Evolutionary conservation across 2,797 vertebrate genomes (phyloP), one percentile per base, ranked within the genome.

Genomic region (Dermochelys coriacea): DNA sequence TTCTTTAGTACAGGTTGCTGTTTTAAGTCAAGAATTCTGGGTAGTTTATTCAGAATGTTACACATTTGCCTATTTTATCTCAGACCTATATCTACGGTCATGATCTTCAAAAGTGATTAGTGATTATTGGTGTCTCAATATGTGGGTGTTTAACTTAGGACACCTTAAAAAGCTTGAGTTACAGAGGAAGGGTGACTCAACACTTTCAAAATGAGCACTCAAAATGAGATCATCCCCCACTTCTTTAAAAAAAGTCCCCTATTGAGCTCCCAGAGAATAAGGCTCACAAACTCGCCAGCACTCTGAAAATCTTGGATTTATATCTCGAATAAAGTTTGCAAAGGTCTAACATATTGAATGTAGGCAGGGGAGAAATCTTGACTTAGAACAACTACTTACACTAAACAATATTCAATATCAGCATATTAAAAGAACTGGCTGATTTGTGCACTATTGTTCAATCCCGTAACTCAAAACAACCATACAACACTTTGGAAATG

Each of bases 61-160:
- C 5, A 31, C 12, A 34, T 64, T 61, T 77, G 12, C 4, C 37
- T 16, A 10, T 71, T 71, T 71, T 49, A 47, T 77, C 74, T 77
- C 27, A 88, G 6, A 50, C 41, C 51, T 80, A 2, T 4, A 47
- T 3, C 11, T 41, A 21, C 18, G 84, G 83, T 21, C 3, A 27
- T 0, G 14, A 89, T 29, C 21, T 3, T 1, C 1, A 55, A 1
- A 74, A 80, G 5, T 3, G 0, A 34, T 88, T 59, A 18, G 37
- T 18, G 41, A 23, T 57, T 86, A 2, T 1, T 23, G 25, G 4
- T 3, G 55, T n/a, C 49, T 82, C 8, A 4, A 6, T 11, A 15
- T 1, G 25, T 31, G 25, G 14, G 45, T 31, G 27, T 77, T 31
- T 57, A 57, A 49, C 12, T 37, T 23, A 14, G 52, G 12, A 12